Evolutionary conservation across 1,140 invertebrate genomes (phyloP).

Genomic region (Neotoxoptera formosana): DNA sequence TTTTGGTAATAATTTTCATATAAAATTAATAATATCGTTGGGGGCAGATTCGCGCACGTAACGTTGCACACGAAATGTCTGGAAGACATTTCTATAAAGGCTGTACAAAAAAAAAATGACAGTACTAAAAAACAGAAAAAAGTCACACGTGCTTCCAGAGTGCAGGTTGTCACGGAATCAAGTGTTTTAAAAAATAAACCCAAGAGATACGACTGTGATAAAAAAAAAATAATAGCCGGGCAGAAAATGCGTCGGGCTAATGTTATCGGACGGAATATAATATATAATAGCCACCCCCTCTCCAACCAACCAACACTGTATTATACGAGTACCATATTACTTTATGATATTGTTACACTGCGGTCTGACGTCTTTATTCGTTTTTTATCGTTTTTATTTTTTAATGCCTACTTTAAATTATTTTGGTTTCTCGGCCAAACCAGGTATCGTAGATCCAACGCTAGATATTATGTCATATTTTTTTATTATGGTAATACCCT

Average conservation of each 20-base stretch:
- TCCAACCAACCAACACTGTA: not conserved
- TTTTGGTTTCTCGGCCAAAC: not conserved
- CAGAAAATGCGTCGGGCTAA: not conserved
- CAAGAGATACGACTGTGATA: not conserved
- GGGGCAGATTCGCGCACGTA: accelerated
- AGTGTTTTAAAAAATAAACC: not conserved
- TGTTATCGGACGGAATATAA: not conserved
- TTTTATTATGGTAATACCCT: not conserved
- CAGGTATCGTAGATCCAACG: not conserved
- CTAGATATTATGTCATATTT: not conserved
- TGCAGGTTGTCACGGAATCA: not conserved
- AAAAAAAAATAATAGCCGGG: no score
- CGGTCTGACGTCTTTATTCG: not conserved
- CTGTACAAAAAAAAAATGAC: not conserved
- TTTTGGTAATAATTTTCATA: not conserved
- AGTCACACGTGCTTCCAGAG: no score
- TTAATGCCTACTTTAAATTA: not conserved
- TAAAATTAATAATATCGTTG: not conserved
- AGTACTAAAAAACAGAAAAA: not conserved
- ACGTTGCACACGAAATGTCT: not conserved
- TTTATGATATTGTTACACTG: not conserved
- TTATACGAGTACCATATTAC: not conserved
- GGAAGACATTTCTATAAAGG: not conserved
- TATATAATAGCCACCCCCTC: not conserved
- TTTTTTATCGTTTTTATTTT: not conserved